Base-by-base conservation (phyloP, 2,113 vertebrate species). In the Perccottus glenii region DNA sequence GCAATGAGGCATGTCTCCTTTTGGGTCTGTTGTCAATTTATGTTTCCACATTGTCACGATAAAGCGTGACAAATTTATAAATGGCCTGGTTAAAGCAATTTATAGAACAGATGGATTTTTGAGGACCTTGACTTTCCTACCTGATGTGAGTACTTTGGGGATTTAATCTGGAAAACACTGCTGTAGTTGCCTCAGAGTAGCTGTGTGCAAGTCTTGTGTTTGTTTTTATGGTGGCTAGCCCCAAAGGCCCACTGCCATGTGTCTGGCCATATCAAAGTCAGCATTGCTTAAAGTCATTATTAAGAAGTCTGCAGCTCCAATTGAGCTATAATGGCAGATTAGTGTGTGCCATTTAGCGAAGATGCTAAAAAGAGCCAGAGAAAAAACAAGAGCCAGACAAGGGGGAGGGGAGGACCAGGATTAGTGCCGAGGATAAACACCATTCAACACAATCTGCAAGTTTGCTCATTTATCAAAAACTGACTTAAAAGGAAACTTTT, bases 241-340 rank as follows among this genome's bases (percentile, higher is more conserved):
- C 73, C 51, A 32, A 66, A 71, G 79, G 67, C 71, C 67, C 33
- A 73, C 77, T 88, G 90, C 80, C 83, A 87, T 75, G 88, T 76
- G 40, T 70, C 53, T 85, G 83, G 4, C 55, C 85, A 67, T 89
- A 80, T 89, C 75, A 82, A 81, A 87, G 89, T 84, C 81, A 75
- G 73, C 85, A n/a, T 50, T 51, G 82, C 87, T 85, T 88, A 86
- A 89, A 91, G 85, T 80, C 86, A 89, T 88, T 86, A 83, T 90
- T 90, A 87, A 91, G 92, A 92, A 88, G 87, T 78, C 89, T 81
- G 12, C 82, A 71, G 90, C 86, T 87, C 80, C 84, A 91, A 85
- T 91, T 87, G 90, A 89, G 89, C 93, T 91, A 90, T 90, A 92
- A 90, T 82, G 84, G 89, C 86, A 91, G 89, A 93, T 94, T 90